Base-by-base conservation (phyloP, 2,888 invertebrate species). In the Heliconius charithonia region DNA sequence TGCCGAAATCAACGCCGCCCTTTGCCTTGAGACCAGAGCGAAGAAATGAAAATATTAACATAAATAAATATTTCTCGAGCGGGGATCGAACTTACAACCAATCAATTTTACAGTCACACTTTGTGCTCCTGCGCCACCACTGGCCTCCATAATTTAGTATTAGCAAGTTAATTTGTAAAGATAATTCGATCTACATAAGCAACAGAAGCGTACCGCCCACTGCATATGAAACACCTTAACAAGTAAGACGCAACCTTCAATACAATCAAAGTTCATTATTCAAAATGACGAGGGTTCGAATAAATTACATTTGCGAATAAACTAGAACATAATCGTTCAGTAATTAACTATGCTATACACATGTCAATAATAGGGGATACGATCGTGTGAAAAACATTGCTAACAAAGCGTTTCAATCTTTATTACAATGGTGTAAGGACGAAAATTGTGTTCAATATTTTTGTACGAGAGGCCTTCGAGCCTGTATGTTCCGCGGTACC, bases 401-500 rank as follows among this genome's bases (percentile, higher is more conserved):
- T 10, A 37, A 37, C 37, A 37, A 37, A 37, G 59, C n/a, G 62
- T 67, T 59, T 56, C 9, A 16, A 12, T 19, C 66, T 66, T 59
- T 51, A 73, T 66, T 2, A 4, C 7, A 56, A 70, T 4, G 2
- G 0, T 2, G 51, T 78, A 81, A 66, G 67, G 75, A 37, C 62
- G 59, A 75, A 45, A 77, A 62, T 63, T 32, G n/a, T 4, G 29
- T 37, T 27, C 1, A 0, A 16, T 41, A 41, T 41, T 29, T 62
- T 56, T 27, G 19, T 45, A 41, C 25, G 25, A 4, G 32, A n/a
- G 32, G 3, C 16, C 37, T 72, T 70, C 25, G 76, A 13, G 56
- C 75, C 63, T 75, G 71, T 81, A 59, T 77, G 78, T 81, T 85
- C 86, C 88, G 86, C 88, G 84, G 85, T 77, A 73, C 72, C 85